Evolutionary conservation across 2,113 vertebrate genomes (phyloP).

Genomic region (Forbesichthys papilliferus): DNA sequence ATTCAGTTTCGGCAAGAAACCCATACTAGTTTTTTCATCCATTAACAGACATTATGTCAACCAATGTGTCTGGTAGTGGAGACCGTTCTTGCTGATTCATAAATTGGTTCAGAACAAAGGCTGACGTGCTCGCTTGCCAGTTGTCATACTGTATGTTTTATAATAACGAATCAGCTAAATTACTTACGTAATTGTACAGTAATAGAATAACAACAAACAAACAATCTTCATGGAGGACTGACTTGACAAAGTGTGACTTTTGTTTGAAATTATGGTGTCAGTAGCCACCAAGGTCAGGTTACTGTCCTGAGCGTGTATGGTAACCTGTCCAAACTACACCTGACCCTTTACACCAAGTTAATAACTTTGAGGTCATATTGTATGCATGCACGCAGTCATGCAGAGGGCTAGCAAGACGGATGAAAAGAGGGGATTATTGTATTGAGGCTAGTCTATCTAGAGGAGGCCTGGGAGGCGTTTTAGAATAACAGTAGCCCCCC

Average conservation of each 20-base stretch:
- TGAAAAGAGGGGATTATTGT: constrained; percentile 3
- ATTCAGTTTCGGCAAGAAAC: constrained; percentile 31
- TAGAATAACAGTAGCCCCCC: constrained; percentile 39
- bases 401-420: not conserved
- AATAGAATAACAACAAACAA: no score
- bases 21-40: constrained; percentile 28
- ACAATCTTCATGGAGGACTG: no score
- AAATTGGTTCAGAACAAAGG: not conserved
- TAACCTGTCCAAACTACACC: no score
- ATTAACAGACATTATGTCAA: constrained; percentile 1
- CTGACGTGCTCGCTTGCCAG: not conserved
- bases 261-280: no score
- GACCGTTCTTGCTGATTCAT: constrained; percentile 28
- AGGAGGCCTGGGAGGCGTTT: constrained; percentile 28
- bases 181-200: no score
- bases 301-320: no score
- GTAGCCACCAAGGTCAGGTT: no score
- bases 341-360: not conserved
- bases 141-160: no score
- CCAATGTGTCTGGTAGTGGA: not conserved
- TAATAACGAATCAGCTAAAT: no score
- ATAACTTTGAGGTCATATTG: not conserved
- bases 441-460: constrained; percentile 18
- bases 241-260: no score
- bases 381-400: not conserved